These are phyloP conservation scores for Pomacea maculata DNA, from an alignment of 1,140 invertebrate genomes.

Conservation along the genomic window DNA sequence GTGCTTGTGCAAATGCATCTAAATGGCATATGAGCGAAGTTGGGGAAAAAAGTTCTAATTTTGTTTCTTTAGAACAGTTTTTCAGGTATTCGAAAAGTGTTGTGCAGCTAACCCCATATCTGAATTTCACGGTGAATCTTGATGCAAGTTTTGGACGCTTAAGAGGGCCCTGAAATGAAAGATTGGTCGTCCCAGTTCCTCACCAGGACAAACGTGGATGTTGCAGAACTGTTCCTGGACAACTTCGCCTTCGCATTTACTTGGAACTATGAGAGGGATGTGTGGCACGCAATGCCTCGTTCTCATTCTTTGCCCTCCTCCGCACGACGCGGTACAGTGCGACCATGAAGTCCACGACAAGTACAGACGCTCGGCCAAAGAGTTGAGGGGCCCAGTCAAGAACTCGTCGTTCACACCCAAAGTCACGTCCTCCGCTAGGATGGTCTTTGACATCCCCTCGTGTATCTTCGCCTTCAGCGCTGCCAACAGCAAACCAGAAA, in stretches of 20 bases:
- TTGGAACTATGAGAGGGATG: background rate
- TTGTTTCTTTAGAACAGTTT: too few relatives aligned
- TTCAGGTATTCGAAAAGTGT: too few relatives aligned
- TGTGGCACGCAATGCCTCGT: slow-evolving; percentile 32
- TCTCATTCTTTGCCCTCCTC: slow-evolving; percentile 32
- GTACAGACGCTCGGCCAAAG: slow-evolving; percentile 37
- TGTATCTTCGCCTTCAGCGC: too few relatives aligned
- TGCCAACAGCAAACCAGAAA: too few relatives aligned
- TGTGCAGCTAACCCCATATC: too few relatives aligned
- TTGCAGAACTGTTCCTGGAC: slow-evolving; percentile 36
- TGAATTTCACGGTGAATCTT: too few relatives aligned
- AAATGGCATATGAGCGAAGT: too few relatives aligned
- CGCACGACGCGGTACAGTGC: slow-evolving; percentile 41
- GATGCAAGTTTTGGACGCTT: too few relatives aligned
- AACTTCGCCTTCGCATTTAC: slow-evolving; percentile 34
- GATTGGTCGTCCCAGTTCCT: background rate
- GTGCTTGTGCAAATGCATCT: too few relatives aligned
- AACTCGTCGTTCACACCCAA: background rate
- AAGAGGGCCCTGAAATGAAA: too few relatives aligned
- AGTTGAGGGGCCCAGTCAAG: slow-evolving; percentile 17
- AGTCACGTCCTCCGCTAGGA: slow-evolving; percentile 13
- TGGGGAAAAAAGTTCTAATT: too few relatives aligned
- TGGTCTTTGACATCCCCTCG: slow-evolving; percentile 3
- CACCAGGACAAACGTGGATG: slow-evolving; percentile 39
- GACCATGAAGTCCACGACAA: slow-evolving; percentile 41